phyloP scores from a whole-genome alignment of 2,888 invertebrate genomes.

The Elysia crispata region DNA sequence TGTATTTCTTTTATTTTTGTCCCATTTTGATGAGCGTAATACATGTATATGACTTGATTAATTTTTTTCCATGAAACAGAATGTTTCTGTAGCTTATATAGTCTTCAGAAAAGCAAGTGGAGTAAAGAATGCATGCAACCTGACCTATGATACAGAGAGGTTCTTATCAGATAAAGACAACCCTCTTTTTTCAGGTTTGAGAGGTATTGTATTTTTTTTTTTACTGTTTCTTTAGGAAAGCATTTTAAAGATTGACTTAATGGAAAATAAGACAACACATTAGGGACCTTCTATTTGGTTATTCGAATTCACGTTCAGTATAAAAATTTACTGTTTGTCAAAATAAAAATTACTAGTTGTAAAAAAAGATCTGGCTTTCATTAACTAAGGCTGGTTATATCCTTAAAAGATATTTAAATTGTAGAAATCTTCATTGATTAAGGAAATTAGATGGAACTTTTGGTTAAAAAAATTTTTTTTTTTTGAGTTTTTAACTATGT shows the following conservation, averaged over 20 bases:
- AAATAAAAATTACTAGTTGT: too few relatives aligned
- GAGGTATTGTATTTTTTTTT: slow-evolving; percentile 32
- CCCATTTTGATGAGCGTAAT: too few relatives aligned
- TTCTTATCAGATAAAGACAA: slow-evolving; percentile 20
- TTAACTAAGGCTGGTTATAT: neutral
- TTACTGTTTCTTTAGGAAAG: neutral
- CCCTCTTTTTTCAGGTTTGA: slow-evolving; percentile 37
- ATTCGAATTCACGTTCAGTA: too few relatives aligned
- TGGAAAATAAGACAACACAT: too few relatives aligned
- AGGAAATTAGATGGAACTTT: too few relatives aligned
- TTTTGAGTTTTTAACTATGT: too few relatives aligned
- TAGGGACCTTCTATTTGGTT: too few relatives aligned
- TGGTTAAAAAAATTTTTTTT: too few relatives aligned
- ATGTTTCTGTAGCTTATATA: slow-evolving; percentile 45
- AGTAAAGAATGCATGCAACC: slow-evolving; percentile 35
- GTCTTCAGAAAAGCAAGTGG: slow-evolving; percentile 38
- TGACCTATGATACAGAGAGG: slow-evolving; percentile 19
- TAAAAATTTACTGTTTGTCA: too few relatives aligned
- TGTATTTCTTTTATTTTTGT: neutral
- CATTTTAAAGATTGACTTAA: too few relatives aligned
- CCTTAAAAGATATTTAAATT: neutral
- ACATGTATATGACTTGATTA: neutral
- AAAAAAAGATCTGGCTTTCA: neutral
- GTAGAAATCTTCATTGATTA: too few relatives aligned
- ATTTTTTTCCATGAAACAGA: slow-evolving; percentile 22